Base-by-base conservation (phyloP, 2,888 invertebrate genomes). In the Polietes domitor region DNA sequence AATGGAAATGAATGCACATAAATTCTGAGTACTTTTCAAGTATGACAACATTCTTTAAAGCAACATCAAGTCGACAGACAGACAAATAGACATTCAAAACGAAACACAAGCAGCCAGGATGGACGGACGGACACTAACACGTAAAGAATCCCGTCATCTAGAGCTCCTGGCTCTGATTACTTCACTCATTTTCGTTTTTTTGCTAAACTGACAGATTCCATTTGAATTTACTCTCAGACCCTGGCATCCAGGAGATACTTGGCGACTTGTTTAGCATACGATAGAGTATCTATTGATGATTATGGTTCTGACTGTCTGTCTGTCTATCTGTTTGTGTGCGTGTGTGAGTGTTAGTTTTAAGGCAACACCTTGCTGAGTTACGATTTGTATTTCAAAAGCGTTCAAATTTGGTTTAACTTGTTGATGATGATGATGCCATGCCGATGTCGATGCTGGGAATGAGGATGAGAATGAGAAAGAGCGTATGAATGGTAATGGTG, bases 371-470 rank as follows among this genome's bases (percentile, higher is more conserved):
- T 61, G 78, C 78, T 63, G 74, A 53, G 43, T 71, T 71, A 75
- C 82, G 75, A 82, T 83, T 83, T 83, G 76, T 83, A 83, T 83
- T 83, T 83, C 50, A 76, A 83, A 79, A 76, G 82, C 76, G 79
- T 79, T 76, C 79, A 79, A 72, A 76, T 83, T 76, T 50, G 76
- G 72, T 83, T 83, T 73, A 83, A 76, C 72, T 79, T 83, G 72
- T 78, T 78, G 78, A 79, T 79, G 72, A 79, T 72, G 71, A 75
- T 50, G 50, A 7, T 50, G n/a, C 21, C n/a, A n/a, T n/a, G n/a
- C n/a, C 19, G 19, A 50, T 50, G 50, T n/a, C 26, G 37, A 65
- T 37, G 63, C 5, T 17, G 61, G 12, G 4, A n/a, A 63, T 63
- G 63, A 17, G n/a, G 63, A 32, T 37, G 63, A 2, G 1, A 12